Evolutionary conservation across 2,888 invertebrate species (phyloP).

Genomic region (Pammene aurita): DNA sequence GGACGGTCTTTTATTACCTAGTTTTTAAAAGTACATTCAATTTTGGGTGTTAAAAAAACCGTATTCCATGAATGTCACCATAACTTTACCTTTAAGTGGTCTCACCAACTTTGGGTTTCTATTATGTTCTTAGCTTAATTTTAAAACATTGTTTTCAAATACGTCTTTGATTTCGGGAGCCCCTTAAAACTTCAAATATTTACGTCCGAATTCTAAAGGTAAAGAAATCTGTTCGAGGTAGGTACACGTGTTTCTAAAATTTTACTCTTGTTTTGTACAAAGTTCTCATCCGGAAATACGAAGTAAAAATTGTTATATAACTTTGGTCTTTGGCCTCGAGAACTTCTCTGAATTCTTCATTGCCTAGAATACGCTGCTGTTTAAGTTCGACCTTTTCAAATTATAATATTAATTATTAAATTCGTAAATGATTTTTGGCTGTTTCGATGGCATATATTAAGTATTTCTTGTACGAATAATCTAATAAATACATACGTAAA

Average conservation of each 20-base stretch:
- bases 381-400: constrained; percentile 3
- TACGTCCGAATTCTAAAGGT: background rate
- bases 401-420: no score
- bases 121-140: no score
- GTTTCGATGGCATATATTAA: no score
- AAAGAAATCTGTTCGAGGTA: background rate
- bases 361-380: background rate
- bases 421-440: background rate
- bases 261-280: constrained; percentile 9
- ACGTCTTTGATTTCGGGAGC: background rate
- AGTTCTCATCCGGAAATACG: constrained; percentile 3
- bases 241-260: constrained; percentile 14
- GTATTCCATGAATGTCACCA: no score
- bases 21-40: no score
- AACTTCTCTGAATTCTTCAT: constrained; percentile 4
- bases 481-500: no score
- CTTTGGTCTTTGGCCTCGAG: constrained; percentile 3
- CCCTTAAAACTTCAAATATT: background rate
- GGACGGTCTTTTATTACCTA: no score
- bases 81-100: background rate
- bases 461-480: no score
- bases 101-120: background rate
- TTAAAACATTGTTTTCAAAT: background rate
- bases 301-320: constrained; percentile 16
- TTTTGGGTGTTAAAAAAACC: no score